Conservation (phyloP, 2,888 invertebrate genomes). For the Nemapogon koenigi region DNA sequence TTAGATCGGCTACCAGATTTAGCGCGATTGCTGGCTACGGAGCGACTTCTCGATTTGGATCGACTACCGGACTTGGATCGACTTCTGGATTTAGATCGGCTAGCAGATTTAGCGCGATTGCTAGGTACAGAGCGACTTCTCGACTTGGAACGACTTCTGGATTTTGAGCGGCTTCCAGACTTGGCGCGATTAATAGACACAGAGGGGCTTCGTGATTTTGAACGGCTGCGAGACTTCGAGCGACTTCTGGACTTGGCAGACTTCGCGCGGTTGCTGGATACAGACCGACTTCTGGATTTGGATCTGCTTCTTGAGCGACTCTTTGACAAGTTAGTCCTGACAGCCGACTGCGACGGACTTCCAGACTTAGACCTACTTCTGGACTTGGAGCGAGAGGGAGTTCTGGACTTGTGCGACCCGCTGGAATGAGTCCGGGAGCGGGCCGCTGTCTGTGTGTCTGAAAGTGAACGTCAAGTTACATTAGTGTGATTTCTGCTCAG, state of each 20-base stretch:
- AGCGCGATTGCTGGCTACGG: no score
- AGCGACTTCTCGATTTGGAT: conserved; percentile 17
- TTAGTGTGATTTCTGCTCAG: no score
- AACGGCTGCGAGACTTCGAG: conserved; percentile 20
- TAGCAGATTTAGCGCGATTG: conserved; percentile 18
- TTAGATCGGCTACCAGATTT: no score
- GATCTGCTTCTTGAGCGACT: conserved; percentile 19
- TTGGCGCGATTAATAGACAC: conserved; percentile 18
- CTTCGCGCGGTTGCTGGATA: no score
- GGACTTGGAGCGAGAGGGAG: no score
- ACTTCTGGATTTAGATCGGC: conserved; percentile 20
- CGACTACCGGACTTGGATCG: conserved; percentile 21
- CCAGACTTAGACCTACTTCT: no score
- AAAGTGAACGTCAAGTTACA: no score
- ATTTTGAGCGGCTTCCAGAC: conserved; percentile 23
- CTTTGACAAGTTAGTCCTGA: no score
- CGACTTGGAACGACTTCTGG: conserved; percentile 20
- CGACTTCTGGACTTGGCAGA: conserved; percentile 18
- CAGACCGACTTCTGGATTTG: conserved; percentile 16
- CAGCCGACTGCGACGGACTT: conserved; percentile 11
- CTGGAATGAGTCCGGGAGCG: no score
- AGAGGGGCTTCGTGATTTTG: conserved; percentile 18
- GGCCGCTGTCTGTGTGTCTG: no score
- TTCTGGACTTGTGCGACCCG: no score
- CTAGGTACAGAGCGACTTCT: conserved; percentile 14